Base-by-base conservation (phyloP, 2,797 vertebrate species). In the Acanthurus leucopareius region DNA sequence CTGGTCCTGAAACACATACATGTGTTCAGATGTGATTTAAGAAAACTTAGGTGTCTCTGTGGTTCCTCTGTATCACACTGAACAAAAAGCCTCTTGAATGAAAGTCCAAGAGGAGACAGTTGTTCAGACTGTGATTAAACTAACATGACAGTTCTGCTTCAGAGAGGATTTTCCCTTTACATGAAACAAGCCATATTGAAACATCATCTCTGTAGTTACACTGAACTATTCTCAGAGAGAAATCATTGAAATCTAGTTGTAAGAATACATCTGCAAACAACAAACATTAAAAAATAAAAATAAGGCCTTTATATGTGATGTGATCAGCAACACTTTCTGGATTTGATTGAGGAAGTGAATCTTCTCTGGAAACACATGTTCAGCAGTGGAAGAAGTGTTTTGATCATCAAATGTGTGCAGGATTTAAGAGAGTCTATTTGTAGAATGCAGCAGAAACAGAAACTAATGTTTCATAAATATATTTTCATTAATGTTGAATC, bases 131-230 rank as follows among this genome's bases (percentile, higher is more conserved):
- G 66, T 62, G 53, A 80, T 62, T 75, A 68, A 86, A 60, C 80
- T 40, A 63, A 80, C 70, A 84, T 88, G 68, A 69, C 38, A 76
- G 15, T n/a, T 74, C 61, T 62, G 61, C 79, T 77, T 76, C 82
- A 71, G 20, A 35, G 48, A 35, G 69, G 77, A 69, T 76, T 86
- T 80, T 64, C 65, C 58, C 35, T 67, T 68, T 49, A 25, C 62
- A 69, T 80, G 61, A 84, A 77, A 80, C 57, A 54, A 77, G 51
- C 70, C 51, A 45, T 40, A n/a, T 73, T 73, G 45, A 75, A 61
- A 65, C 44, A 66, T 63, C 52, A 69, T 62, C 25, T 52, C 25
- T 13, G 11, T 35, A 53, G 56, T 25, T 49, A 32, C 5, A 72
- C 32, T 69, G 40, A 32, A 57, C 75, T 48, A 22, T 35, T 61